These are phyloP conservation scores for Pocillopora meandrina DNA, from an alignment of 92 coral and sea anemone genomes.

Conservation along the genomic window DNA sequence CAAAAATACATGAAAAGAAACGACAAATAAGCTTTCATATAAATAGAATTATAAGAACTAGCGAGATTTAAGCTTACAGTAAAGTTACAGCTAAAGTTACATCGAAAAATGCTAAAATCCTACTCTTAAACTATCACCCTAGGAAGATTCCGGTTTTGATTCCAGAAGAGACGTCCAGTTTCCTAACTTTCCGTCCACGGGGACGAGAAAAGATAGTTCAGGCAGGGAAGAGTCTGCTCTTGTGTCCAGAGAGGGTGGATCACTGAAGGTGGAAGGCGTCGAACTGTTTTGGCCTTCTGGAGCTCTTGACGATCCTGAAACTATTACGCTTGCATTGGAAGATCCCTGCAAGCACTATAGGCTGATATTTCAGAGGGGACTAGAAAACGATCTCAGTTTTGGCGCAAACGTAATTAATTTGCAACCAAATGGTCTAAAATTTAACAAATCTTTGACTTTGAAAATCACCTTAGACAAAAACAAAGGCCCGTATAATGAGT, in stretches of 20 bases:
- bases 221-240: neutral
- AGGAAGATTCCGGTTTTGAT: too few species aligned
- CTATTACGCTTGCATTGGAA: neutral
- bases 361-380: neutral
- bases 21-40: too few species aligned
- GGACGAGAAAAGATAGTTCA: neutral
- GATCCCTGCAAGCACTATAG: conserved; percentile 1
- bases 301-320: neutral
- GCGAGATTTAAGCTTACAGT: too few species aligned
- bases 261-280: neutral
- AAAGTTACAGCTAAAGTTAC: too few species aligned
- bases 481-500: neutral
- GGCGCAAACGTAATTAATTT: neutral
- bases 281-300: neutral
- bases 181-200: neutral
- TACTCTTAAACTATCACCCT: too few species aligned
- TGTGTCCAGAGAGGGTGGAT: conserved; percentile 5
- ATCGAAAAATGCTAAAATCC: too few species aligned
- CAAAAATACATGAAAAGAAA: too few species aligned
- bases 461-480: neutral
- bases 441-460: neutral
- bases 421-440: neutral
- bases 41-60: too few species aligned
- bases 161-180: neutral
- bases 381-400: conserved; percentile 16